Conservation (phyloP, 2,797 vertebrate species). For the Pangasius larnaudii region DNA sequence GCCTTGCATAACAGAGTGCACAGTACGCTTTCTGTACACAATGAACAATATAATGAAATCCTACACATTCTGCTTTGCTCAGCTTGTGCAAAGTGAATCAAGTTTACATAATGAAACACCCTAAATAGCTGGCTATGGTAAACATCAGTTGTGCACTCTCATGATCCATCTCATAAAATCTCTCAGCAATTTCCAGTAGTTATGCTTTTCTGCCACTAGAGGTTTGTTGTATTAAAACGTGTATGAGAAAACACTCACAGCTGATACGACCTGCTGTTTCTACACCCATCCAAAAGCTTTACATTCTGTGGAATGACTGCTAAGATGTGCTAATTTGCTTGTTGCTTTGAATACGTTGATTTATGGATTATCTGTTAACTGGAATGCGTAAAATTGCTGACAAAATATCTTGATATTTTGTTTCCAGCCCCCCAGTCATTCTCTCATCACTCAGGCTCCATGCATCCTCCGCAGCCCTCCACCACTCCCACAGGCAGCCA, state of each 20-base stretch:
- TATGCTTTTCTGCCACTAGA: background rate
- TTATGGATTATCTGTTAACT: background rate
- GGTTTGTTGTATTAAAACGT: background rate
- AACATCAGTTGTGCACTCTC: background rate
- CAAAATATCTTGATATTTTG: slow-evolving; percentile 36
- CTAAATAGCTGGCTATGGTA: background rate
- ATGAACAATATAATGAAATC: background rate
- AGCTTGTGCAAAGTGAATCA: background rate
- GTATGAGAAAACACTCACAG: too few relatives aligned
- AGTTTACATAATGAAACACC: background rate
- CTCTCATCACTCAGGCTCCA: slow-evolving; percentile 85
- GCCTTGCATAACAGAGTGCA: background rate
- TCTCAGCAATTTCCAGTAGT: background rate
- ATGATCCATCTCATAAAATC: background rate
- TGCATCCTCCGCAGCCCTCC: slow-evolving; percentile 90
- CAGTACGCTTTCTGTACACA: background rate
- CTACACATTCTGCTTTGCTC: background rate
- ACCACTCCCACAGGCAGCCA: slow-evolving; percentile 91
- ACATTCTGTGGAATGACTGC: background rate
- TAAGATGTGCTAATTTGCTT: background rate
- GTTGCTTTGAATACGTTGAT: background rate
- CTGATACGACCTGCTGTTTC: background rate
- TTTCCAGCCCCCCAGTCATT: slow-evolving; percentile 85
- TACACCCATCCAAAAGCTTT: background rate
- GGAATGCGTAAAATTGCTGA: background rate